Conservation (phyloP, 1,140 invertebrate genomes). For the Cyclina sinensis region DNA sequence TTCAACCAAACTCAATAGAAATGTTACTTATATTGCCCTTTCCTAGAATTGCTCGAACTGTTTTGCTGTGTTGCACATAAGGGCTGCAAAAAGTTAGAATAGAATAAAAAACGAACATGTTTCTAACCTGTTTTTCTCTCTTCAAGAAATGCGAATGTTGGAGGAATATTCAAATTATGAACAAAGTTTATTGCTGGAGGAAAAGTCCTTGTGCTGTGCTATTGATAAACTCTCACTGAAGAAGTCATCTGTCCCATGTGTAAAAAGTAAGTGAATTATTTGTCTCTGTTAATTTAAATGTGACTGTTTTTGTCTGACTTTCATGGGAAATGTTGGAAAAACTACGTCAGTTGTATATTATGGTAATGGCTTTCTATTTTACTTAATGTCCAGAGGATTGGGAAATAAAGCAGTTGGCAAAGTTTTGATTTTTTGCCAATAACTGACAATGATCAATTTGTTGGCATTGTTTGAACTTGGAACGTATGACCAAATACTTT, state of each 20-base stretch:
- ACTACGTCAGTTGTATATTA: neutral
- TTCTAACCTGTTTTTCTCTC: no score
- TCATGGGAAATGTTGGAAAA: neutral
- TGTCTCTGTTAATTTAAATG: neutral
- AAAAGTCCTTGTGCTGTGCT: conserved; percentile 66
- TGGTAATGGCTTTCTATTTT: neutral
- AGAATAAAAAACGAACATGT: no score
- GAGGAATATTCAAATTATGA: conserved; percentile 71
- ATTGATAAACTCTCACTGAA: conserved; percentile 69
- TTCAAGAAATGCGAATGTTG: conserved; percentile 70
- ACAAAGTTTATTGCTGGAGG: conserved; percentile 66
- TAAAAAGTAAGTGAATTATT: conserved; percentile 71
- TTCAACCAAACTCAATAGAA: no score
- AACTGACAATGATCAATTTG: neutral
- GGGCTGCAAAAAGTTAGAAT: no score
- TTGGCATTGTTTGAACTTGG: neutral
- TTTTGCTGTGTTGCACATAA: no score
- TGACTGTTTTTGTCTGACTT: neutral
- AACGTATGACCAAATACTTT: no score
- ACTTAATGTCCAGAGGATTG: neutral
- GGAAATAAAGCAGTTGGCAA: neutral
- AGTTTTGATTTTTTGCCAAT: neutral
- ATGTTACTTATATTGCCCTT: no score
- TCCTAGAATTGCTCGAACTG: no score
- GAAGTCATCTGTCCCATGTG: conserved; percentile 75